phyloP scores from a whole-genome alignment of 1,140 invertebrate species.

The Hormaphis cornu region DNA sequence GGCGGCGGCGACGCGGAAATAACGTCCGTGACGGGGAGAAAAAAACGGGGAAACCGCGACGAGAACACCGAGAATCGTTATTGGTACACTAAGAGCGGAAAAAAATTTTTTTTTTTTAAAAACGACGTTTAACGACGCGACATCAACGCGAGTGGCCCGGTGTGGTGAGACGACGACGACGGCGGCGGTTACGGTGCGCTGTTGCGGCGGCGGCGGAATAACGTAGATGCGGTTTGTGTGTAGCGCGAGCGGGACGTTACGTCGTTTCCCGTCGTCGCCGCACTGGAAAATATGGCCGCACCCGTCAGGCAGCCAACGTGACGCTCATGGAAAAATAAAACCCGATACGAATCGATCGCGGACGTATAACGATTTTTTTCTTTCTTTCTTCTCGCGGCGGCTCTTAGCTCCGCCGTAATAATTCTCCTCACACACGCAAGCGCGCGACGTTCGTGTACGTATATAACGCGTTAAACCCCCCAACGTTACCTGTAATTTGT shows the following conservation, averaged over 20 bases:
- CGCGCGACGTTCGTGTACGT: neutral
- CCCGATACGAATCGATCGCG: neutral
- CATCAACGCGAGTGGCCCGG: too few relatives aligned
- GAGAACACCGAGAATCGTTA: neutral
- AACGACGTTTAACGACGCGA: too few relatives aligned
- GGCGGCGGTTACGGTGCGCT: neutral
- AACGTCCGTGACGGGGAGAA: neutral
- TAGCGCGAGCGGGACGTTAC: neutral
- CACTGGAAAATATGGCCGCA: slow-evolving; percentile 29
- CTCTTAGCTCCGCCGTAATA: neutral
- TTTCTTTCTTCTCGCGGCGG: neutral
- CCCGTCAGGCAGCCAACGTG: slow-evolving; percentile 28
- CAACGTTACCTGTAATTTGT: too few relatives aligned
- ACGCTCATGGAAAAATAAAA: slow-evolving; percentile 27
- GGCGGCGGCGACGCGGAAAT: neutral
- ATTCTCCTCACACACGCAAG: neutral
- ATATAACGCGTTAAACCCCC: too few relatives aligned
- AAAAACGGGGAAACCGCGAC: neutral
- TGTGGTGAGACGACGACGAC: neutral
- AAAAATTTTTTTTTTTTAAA: neutral
- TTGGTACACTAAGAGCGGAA: neutral
- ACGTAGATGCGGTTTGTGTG: slow-evolving; percentile 19
- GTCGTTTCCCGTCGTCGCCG: slow-evolving; percentile 25
- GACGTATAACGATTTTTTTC: slow-evolving; percentile 6
- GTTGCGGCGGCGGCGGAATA: neutral